Evolutionary conservation across 2,888 invertebrate species (phyloP), one percentile per base, ranked within the genome.

Genomic region (Volucella bombylans): DNA sequence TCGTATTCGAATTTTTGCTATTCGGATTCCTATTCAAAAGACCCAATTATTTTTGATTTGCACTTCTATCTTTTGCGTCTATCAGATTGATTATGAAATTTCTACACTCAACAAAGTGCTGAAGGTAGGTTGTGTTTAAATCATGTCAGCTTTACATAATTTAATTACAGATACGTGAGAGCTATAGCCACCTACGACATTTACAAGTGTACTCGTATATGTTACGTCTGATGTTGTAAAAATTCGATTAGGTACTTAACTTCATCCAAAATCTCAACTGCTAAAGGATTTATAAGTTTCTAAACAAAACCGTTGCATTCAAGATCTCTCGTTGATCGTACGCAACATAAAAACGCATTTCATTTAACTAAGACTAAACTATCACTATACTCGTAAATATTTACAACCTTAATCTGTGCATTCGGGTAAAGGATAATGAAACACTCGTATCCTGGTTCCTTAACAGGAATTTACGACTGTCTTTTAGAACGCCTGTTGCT

Each of bases 281-380:
- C 77, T 74, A 68, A 81, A n/a, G 57, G 81, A 85, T 77, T 85
- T 85, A 81, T 77, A 68, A 49, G 72, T 64, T 77, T 77, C 62
- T 64, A 85, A 80, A 72, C 76, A 80, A 79, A 54, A 14, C 11
- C 11, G 38, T 14, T 39, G 47, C 45, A 23, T 41, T 8, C 14
- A 68, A 64, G 54, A 71, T 61, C 31, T 71, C 71, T 72, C 68
- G 77, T 78, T 67, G 64, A 59, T 50, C 54, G 12, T 41, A 10
- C 47, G 8, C 18, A 49, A 10, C 0, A 9, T n/a, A 11, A 38
- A 50, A 61, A 68, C 38, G 9, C 61, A 12, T 61, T 64, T 12
- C 57, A 57, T 11, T 41, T 39, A 31, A 49, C 39, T 31, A 47
- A 1, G 38, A 18, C 45, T 47, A n/a, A 31, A 2, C 1, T 18